These are phyloP conservation scores for Trissolcus brochymenae DNA, from an alignment of 2,888 invertebrate genomes.

Conservation along the genomic window DNA sequence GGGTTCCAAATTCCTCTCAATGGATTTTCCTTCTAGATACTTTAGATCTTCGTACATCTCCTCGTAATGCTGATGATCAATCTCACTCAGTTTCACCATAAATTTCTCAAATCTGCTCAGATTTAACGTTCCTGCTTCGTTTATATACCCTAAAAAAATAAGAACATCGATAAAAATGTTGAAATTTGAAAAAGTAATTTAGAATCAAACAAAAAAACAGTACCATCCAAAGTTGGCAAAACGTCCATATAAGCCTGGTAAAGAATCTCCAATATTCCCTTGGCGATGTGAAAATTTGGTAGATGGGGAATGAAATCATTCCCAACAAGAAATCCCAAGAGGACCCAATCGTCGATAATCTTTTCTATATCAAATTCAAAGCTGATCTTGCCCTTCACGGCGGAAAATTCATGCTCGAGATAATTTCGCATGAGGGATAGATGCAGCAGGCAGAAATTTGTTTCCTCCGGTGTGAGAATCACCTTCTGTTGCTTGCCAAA, in stretches of 20 bases:
- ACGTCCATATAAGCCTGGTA: slow-evolving; percentile 92
- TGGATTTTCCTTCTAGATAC: slow-evolving; percentile 89
- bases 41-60: slow-evolving; percentile 88
- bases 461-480: slow-evolving; percentile 88
- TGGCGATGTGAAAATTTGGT: slow-evolving; percentile 94
- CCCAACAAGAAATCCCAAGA: slow-evolving; percentile 97
- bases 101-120: slow-evolving; percentile 90
- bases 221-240: slow-evolving; percentile 90
- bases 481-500: slow-evolving; percentile 82
- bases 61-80: slow-evolving; percentile 86
- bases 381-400: slow-evolving; percentile 81
- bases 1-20: slow-evolving; percentile 78
- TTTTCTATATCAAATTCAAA: slow-evolving; percentile 91
- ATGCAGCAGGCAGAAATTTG: slow-evolving; percentile 94
- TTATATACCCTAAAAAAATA: slow-evolving; percentile 89
- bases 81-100: slow-evolving; percentile 84
- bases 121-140: slow-evolving; percentile 91
- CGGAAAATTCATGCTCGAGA: slow-evolving; percentile 91
- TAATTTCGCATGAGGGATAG: slow-evolving; percentile 94
- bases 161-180: not conserved
- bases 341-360: slow-evolving; percentile 97
- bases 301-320: slow-evolving; percentile 99
- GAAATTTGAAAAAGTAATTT: not conserved
- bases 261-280: slow-evolving; percentile 90
- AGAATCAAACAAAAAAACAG: slow-evolving; percentile 48